Evolutionary conservation across 2,888 invertebrate genomes (phyloP).

Genomic region (Brenthis daphne): DNA sequence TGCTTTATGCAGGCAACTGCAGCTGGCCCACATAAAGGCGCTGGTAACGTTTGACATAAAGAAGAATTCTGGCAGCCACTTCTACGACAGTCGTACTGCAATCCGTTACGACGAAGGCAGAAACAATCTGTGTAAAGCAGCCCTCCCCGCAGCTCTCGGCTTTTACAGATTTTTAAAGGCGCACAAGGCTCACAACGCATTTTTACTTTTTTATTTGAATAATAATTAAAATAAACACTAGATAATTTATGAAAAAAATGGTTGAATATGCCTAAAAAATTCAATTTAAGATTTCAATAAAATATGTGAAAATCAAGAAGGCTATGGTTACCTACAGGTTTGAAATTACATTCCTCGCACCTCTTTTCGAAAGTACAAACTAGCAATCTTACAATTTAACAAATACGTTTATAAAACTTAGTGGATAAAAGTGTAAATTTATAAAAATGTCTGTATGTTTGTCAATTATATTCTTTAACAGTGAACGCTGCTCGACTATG

Average conservation of each 20-base stretch:
- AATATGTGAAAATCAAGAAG: too few species aligned
- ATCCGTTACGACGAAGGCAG: constrained; percentile 81
- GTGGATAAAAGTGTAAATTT: too few species aligned
- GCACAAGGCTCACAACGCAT: constrained; percentile 34
- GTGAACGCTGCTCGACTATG: too few species aligned
- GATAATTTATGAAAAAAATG: not conserved
- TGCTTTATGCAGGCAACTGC: constrained; percentile 62
- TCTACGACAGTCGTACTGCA: constrained; percentile 81
- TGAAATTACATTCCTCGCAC: too few species aligned
- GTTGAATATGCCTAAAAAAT: not conserved
- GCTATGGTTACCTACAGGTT: too few species aligned
- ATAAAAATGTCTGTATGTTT: too few species aligned
- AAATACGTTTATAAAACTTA: too few species aligned
- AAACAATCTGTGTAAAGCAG: constrained; percentile 77
- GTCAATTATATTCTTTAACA: too few species aligned
- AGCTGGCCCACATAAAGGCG: constrained; percentile 64
- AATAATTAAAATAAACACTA: not conserved
- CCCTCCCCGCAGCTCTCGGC: constrained; percentile 78
- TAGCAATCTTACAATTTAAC: too few species aligned
- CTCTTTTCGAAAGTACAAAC: too few species aligned
- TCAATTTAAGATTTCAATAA: too few species aligned
- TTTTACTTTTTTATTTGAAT: not conserved
- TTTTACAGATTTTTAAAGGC: constrained; percentile 49
- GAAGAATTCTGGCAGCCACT: constrained; percentile 72
- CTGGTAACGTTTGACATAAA: constrained; percentile 58